Percentiles rank a stretch among this genome's conserved stretches.
phyloP scores from a whole-genome alignment of 2,113 vertebrate genomes.

The Vireo altiloquus region DNA sequence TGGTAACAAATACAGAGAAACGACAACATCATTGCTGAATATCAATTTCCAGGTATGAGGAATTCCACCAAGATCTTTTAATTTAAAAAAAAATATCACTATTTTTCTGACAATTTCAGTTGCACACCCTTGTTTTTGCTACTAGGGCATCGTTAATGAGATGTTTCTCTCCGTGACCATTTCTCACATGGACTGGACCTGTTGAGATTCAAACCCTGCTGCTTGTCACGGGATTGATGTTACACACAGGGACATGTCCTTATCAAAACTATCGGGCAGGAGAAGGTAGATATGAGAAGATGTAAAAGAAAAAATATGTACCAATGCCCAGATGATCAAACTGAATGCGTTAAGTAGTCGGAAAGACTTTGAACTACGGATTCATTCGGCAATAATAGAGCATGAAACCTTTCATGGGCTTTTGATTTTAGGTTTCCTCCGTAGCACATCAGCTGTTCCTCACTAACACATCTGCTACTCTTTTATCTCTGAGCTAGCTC shows the following conservation, averaged over 20 bases:
- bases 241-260: not conserved
- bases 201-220: not conserved
- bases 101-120: slow-evolving; percentile 47
- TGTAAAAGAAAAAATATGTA: slow-evolving; percentile 26
- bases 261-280: slow-evolving; percentile 18
- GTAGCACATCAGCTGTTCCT: slow-evolving; percentile 69
- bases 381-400: slow-evolving; percentile 67
- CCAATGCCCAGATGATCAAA: slow-evolving; percentile 77
- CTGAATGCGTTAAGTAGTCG: slow-evolving; percentile 72
- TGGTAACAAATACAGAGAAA: slow-evolving; percentile 31
- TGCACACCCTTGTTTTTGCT: not conserved
- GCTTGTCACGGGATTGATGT: not conserved
- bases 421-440: slow-evolving; percentile 78
- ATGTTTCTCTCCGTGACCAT: not conserved
- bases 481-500: slow-evolving; percentile 77
- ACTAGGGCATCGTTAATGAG: not conserved
- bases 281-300: slow-evolving; percentile 39
- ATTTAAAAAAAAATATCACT: not conserved
- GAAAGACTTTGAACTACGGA: slow-evolving; percentile 78
- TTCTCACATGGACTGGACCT: not conserved
- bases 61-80: slow-evolving; percentile 36
- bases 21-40: slow-evolving; percentile 23
- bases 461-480: slow-evolving; percentile 73
- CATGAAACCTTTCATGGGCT: slow-evolving; percentile 67
- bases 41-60: slow-evolving; percentile 25